These are phyloP conservation scores for Sesamia inferens DNA, from an alignment of 2,888 invertebrate species.

Conservation along the genomic window DNA sequence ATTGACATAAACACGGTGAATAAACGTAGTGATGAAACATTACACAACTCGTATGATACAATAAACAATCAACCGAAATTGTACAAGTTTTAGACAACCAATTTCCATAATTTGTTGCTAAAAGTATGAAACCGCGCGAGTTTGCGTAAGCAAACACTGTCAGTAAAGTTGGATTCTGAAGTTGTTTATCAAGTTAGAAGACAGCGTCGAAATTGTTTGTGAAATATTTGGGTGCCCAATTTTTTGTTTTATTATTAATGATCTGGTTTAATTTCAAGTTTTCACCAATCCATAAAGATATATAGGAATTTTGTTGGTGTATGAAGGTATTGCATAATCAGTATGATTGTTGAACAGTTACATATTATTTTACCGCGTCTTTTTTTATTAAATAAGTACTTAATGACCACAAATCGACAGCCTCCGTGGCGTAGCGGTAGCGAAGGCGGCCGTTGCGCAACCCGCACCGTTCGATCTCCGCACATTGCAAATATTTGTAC, in stretches of 20 bases:
- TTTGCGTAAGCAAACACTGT: slow-evolving; percentile 33
- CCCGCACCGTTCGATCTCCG: too few species aligned
- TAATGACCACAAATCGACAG: too few species aligned
- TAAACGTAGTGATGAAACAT: slow-evolving; percentile 35
- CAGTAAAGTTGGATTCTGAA: slow-evolving; percentile 23
- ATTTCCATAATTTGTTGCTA: slow-evolving; percentile 21
- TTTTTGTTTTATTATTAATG: neutral
- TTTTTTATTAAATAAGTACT: neutral
- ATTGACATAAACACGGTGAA: slow-evolving; percentile 37
- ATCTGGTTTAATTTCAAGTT: neutral
- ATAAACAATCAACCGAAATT: slow-evolving; percentile 39
- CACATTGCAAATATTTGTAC: too few species aligned
- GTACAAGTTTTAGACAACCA: slow-evolving; percentile 40
- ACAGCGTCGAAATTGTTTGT: slow-evolving; percentile 13
- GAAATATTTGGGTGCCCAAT: slow-evolving; percentile 1
- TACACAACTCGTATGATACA: slow-evolving; percentile 33
- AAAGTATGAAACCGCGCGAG: slow-evolving; percentile 44
- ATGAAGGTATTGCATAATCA: too few species aligned
- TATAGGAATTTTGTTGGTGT: too few species aligned
- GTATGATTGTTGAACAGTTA: neutral
- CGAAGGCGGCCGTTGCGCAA: too few species aligned
- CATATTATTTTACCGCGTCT: neutral
- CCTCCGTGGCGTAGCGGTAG: too few species aligned
- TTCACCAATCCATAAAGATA: neutral
- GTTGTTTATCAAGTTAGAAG: slow-evolving; percentile 30